Evolutionary conservation across 2,797 vertebrate species (phyloP).

Genomic region (Eulemur coronatus): DNA sequence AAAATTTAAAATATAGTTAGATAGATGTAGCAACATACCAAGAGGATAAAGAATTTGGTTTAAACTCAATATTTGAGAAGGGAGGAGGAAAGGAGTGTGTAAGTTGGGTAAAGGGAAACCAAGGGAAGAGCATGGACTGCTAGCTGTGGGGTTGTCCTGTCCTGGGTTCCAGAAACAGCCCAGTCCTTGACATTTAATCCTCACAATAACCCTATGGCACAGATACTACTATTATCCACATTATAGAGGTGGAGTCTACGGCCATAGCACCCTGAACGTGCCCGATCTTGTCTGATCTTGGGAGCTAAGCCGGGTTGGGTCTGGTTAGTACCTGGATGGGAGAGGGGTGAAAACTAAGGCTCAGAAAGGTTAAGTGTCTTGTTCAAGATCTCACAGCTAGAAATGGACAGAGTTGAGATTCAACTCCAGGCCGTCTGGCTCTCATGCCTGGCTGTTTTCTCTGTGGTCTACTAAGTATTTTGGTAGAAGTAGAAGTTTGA

Average conservation of each 20-base stretch:
- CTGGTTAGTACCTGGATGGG: too few species aligned
- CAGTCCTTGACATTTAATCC: not conserved
- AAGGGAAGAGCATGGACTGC: not conserved
- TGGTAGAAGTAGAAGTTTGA: not conserved
- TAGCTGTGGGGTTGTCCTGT: not conserved
- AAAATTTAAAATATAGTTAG: not conserved
- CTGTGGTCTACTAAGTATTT: not conserved
- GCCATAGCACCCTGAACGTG: too few species aligned
- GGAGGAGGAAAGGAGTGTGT: not conserved
- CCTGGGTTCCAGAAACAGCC: not conserved
- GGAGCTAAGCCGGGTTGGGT: too few species aligned
- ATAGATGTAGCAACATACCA: not conserved
- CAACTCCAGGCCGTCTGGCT: not conserved
- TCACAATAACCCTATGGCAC: not conserved
- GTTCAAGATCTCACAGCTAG: not conserved
- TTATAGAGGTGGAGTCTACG: too few species aligned
- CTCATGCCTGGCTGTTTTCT: not conserved
- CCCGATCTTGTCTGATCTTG: too few species aligned
- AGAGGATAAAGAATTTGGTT: not conserved
- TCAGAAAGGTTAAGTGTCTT: not conserved
- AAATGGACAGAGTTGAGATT: not conserved
- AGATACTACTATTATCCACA: not conserved
- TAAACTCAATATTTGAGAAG: not conserved
- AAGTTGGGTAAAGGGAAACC: not conserved
- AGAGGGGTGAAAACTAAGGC: not conserved